Conservation (phyloP, 2,888 invertebrate species). For the Machimus rusticus region DNA sequence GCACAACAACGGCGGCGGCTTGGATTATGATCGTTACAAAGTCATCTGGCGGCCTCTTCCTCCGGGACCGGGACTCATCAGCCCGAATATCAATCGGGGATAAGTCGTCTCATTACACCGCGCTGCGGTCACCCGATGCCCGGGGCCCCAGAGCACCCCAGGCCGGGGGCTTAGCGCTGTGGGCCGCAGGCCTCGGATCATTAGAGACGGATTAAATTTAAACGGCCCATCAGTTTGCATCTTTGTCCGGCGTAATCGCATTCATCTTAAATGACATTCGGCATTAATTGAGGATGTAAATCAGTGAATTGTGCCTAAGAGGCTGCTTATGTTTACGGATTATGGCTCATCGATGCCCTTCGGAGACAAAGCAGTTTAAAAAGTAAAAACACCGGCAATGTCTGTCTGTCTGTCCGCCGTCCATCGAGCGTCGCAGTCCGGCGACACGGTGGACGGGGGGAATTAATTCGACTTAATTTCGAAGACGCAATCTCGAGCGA, state of each 20-base stretch:
- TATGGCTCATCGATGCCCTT: conserved; percentile 28
- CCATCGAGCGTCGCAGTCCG: background rate
- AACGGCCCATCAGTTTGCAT: conserved; percentile 44
- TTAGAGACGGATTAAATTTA: conserved; percentile 45
- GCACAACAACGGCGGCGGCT: background rate
- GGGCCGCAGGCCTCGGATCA: conserved; percentile 11
- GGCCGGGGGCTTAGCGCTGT: background rate
- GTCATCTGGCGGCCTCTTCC: conserved; percentile 10
- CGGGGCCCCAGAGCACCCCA: background rate
- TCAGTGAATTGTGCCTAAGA: conserved; percentile 44
- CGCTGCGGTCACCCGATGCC: background rate
- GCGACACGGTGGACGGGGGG: background rate
- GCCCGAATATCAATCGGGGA: conserved; percentile 35
- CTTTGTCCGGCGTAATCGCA: conserved; percentile 44
- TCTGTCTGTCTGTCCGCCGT: background rate
- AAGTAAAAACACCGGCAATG: background rate
- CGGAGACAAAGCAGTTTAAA: background rate
- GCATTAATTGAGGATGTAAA: conserved; percentile 46
- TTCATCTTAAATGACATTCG: conserved; percentile 46
- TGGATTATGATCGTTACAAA: conserved; percentile 33
- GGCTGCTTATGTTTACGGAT: conserved; percentile 38
- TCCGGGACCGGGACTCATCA: background rate
- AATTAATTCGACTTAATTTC: conserved; percentile 35
- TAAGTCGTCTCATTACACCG: conserved; percentile 33
- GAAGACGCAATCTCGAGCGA: background rate